Base-by-base conservation (phyloP, 1,140 invertebrate genomes). In the Ceratosolen solmsi region DNA sequence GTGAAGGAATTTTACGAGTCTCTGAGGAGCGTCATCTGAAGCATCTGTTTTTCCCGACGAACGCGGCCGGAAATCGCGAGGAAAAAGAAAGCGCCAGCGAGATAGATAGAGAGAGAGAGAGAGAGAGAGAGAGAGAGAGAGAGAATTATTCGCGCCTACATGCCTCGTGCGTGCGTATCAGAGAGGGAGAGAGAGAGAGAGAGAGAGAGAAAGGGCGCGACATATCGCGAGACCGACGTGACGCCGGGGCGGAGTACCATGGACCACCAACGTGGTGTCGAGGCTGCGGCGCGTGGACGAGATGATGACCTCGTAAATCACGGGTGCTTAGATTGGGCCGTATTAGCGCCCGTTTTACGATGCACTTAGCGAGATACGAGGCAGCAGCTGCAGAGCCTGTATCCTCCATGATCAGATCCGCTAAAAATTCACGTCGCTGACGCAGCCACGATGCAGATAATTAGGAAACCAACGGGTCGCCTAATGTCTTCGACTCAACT, bases 291-390 rank as follows among this genome's bases (percentile, higher is more conserved):
- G 84, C 87, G 88, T 87, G 87, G 88, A 90, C 86, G 84, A 87
- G 87, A 88, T 86, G 87, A 88, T 89, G 87, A 86, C 85, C 86
- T 88, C 87, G 88, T 90, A 89, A 88, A 89, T 90, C 88, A 89
- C 84, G 77, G 74, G 82, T 87, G 86, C 87, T 89, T 87, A 88
- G 88, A 89, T 90, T 88, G 86, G 88, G 85, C 86, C 84, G 85
- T 86, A 89, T 90, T 89, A 90, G 87, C 87, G 87, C 85, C 86
- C 84, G 85, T 87, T 89, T 90, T 89, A 90, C 86, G 88, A 87
- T 87, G 85, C 85, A 87, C 87, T 88, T 87, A 84, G 82, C 70
- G 25, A 74, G 79, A 80, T 80, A 80, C 79, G 56, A 73, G 68
- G 13, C n/a, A 60, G 25, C 60, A n/a, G 58, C 33, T 51, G 73